Evolutionary conservation across 2,888 invertebrate genomes (phyloP).

Genomic region (Philopedon plagiatum): DNA sequence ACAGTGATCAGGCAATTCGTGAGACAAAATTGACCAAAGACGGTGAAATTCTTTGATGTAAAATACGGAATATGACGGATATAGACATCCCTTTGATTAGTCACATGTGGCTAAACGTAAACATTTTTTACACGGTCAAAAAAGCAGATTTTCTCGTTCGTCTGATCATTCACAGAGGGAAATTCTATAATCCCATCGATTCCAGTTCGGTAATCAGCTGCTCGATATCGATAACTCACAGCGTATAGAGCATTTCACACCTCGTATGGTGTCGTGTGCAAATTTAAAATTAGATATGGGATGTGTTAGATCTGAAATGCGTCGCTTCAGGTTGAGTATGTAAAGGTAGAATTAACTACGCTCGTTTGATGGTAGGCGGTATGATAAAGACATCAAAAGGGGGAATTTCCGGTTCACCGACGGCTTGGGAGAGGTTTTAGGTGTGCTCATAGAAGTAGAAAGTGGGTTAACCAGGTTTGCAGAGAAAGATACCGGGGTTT

Average conservation of each 20-base stretch:
- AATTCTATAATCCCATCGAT: conserved; percentile 16
- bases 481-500: not conserved
- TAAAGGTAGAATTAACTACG: conserved; percentile 41
- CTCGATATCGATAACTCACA: not conserved
- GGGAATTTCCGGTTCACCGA: conserved; percentile 33
- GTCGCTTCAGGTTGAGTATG: conserved; percentile 29
- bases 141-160: conserved; percentile 34
- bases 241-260: conserved; percentile 37
- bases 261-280: not conserved
- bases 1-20: conserved; percentile 23
- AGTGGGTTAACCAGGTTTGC: conserved; percentile 21
- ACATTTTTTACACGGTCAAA: conserved; percentile 36
- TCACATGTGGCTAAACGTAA: conserved; percentile 14
- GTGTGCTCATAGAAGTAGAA: conserved; percentile 16
- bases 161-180: not conserved
- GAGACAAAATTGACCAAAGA: conserved; percentile 43
- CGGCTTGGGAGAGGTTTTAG: conserved; percentile 26
- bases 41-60: conserved; percentile 27
- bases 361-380: not conserved
- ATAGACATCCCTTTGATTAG: conserved; percentile 29
- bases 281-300: conserved; percentile 28
- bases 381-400: conserved; percentile 36
- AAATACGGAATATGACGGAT: not conserved
- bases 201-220: not conserved
- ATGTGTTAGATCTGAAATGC: conserved; percentile 12